phyloP scores from a whole-genome alignment of 2,797 vertebrate species.

The Artibeus lituratus region DNA sequence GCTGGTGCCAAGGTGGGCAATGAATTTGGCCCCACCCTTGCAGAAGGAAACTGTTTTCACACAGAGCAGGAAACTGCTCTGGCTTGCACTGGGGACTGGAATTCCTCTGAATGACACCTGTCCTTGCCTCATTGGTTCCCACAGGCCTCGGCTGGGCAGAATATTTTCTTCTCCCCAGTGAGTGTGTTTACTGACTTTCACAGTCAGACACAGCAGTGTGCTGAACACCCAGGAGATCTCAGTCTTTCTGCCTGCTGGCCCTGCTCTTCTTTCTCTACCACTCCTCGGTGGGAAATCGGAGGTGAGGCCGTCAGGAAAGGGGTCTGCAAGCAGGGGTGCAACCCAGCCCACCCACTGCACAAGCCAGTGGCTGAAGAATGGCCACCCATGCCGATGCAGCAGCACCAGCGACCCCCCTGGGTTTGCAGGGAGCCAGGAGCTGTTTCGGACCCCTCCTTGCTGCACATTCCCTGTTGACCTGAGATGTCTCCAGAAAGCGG shows the following conservation, averaged over 20 bases:
- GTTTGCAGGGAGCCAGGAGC: background rate
- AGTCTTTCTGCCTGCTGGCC: slow-evolving; percentile 44
- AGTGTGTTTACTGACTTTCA: slow-evolving; percentile 66
- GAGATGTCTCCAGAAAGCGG: background rate
- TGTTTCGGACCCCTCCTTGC: background rate
- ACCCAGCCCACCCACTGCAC: background rate
- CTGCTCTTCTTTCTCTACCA: rapidly evolving
- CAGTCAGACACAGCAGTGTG: background rate
- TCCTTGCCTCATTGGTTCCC: background rate
- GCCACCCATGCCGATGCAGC: background rate
- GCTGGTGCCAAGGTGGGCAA: too few species aligned
- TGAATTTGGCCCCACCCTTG: too few species aligned
- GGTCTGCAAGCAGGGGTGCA: background rate
- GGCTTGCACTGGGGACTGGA: background rate
- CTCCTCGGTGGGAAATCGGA: rapidly evolving
- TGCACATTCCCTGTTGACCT: background rate
- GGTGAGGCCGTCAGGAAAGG: background rate
- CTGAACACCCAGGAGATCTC: slow-evolving; percentile 33
- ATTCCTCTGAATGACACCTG: slow-evolving; percentile 63
- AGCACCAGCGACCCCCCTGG: rapidly evolving
- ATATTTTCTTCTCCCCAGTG: background rate
- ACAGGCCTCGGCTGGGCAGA: slow-evolving; percentile 12
- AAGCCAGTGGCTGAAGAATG: background rate
- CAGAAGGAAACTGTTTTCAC: background rate
- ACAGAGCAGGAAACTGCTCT: too few species aligned